These are phyloP conservation scores for Laticauda colubrina DNA, from an alignment of 2,113 vertebrate genomes.

Conservation along the genomic window DNA sequence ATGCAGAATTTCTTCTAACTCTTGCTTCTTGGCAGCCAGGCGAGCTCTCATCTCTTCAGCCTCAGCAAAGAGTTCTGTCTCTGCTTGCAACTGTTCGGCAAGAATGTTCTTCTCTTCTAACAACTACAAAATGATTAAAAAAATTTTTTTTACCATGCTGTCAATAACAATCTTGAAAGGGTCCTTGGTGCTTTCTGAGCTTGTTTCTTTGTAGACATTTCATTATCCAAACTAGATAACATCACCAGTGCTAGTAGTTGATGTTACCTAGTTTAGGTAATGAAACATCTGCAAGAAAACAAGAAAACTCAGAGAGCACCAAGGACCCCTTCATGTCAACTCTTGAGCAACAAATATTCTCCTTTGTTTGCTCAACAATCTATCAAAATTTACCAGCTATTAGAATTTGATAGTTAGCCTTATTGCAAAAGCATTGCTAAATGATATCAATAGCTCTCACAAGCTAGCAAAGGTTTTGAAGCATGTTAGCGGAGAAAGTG, in stretches of 20 bases:
- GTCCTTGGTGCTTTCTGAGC: background rate
- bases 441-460: background rate
- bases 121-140: slow-evolving; percentile 66
- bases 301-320: background rate
- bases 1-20: slow-evolving; percentile 95
- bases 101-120: slow-evolving; percentile 97
- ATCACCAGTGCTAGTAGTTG: background rate
- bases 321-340: background rate
- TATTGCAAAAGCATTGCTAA: background rate
- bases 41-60: slow-evolving; percentile 98
- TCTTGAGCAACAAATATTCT: background rate
- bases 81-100: slow-evolving; percentile 94
- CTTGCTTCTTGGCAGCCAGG: slow-evolving; percentile 93
- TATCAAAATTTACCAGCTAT: background rate
- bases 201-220: background rate
- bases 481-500: background rate
- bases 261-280: background rate
- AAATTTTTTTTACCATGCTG: background rate
- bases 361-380: background rate
- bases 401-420: background rate
- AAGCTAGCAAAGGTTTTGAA: background rate
- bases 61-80: slow-evolving; percentile 96
- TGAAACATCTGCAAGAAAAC: background rate
- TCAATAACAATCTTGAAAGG: background rate
- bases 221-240: background rate